Percentiles rank a stretch among this genome's conserved stretches.
These are phyloP conservation scores for Melanchra persicariae DNA, from an alignment of 2,888 invertebrate species.

Conservation along the genomic window DNA sequence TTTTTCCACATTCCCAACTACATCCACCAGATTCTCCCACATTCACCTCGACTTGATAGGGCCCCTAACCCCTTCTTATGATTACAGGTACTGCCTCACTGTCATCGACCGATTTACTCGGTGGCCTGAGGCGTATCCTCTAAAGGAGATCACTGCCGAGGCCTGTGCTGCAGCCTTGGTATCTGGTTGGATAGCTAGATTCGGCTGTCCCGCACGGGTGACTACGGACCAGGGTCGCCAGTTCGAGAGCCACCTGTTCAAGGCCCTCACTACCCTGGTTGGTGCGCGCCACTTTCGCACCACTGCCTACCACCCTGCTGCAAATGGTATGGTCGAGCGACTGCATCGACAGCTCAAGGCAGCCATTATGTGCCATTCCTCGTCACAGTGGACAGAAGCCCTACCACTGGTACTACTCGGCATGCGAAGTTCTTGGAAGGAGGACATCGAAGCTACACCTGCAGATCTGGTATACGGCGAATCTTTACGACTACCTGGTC, in stretches of 20 bases:
- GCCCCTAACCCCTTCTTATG: no score
- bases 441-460: slow-evolving; percentile 23
- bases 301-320: slow-evolving; percentile 16
- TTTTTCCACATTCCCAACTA: no score
- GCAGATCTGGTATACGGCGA: slow-evolving; percentile 25
- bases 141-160: not conserved
- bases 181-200: slow-evolving; percentile 9
- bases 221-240: no score
- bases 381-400: slow-evolving; percentile 17
- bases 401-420: slow-evolving; percentile 29
- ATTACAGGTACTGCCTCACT: no score
- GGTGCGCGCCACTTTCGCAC: slow-evolving; percentile 6
- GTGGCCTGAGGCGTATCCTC: no score
- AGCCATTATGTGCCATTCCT: slow-evolving; percentile 22
- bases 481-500: slow-evolving; percentile 5
- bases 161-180: slow-evolving; percentile 8
- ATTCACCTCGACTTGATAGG: no score
- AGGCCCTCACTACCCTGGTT: not conserved
- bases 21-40: no score
- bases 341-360: slow-evolving; percentile 14
- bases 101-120: no score
- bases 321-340: slow-evolving; percentile 12
- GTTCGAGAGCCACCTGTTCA: slow-evolving; percentile 3
- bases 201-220: not conserved
- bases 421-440: slow-evolving; percentile 30